Conservation (phyloP, 64 coral and sea anemone genomes). For the Actinia tenebrosa region DNA sequence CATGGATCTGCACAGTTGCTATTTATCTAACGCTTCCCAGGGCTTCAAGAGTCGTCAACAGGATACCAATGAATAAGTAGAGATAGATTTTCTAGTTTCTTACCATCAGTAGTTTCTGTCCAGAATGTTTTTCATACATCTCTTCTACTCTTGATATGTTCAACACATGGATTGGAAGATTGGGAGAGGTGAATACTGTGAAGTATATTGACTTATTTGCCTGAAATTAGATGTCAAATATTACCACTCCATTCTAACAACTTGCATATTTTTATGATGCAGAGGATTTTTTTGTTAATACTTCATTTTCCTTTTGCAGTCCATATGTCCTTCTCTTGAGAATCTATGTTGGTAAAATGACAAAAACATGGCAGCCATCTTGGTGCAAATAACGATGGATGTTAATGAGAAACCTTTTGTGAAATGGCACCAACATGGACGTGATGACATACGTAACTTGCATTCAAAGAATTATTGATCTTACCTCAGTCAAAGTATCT, state of each 20-base stretch:
- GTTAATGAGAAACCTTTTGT: too few relatives aligned
- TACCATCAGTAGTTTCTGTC: constrained; percentile 69
- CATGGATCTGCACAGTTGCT: too few relatives aligned
- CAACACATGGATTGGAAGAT: constrained; percentile 76
- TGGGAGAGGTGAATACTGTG: constrained; percentile 84
- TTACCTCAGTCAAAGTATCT: constrained; percentile 5
- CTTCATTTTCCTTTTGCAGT: background rate
- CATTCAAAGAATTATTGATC: background rate
- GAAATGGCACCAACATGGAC: too few relatives aligned
- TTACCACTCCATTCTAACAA: background rate
- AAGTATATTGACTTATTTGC: constrained; percentile 88
- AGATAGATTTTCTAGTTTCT: background rate
- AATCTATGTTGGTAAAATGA: background rate
- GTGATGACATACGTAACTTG: too few relatives aligned
- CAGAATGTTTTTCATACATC: constrained; percentile 74
- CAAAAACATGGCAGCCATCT: too few relatives aligned
- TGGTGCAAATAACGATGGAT: too few relatives aligned
- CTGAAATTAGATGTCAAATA: constrained; percentile 16
- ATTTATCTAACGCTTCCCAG: too few relatives aligned
- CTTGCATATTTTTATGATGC: too few relatives aligned
- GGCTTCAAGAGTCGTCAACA: too few relatives aligned
- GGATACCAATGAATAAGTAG: too few relatives aligned
- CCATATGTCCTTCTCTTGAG: too few relatives aligned
- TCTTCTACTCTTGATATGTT: constrained; percentile 57
- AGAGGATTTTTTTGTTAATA: too few relatives aligned